Base-by-base conservation (phyloP, 2,888 invertebrate species). In the Aspidiotus destructor region DNA sequence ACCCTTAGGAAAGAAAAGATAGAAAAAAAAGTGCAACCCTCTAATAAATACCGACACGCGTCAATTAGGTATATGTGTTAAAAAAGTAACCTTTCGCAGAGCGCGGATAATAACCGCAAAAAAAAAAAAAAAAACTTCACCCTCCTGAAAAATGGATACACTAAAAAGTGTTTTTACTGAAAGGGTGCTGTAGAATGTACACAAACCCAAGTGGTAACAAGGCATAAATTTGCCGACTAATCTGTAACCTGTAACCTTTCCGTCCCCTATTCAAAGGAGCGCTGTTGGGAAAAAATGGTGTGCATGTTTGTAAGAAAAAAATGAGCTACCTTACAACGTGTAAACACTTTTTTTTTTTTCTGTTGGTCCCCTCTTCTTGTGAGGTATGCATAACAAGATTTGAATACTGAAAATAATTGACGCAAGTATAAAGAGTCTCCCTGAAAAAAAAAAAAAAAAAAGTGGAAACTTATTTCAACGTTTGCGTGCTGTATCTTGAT, bases 241-340 rank as follows among this genome's bases (percentile, higher is more conserved):
- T 67, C 67, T 67, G 67, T 67, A 67, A 67, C 67, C 67, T 67
- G 67, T 60, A 67, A 67, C 67, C 67, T 67, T 67, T 67, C 57
- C 64, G 60, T 67, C 67, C 67, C 67, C 67, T 67, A 42, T 9
- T 41, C 28, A 28, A 28, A n/a, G 1, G 28, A 28, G 5, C 28
- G 28, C 28, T 28, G 28, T 28, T 28, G 28, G 28, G 28, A 28
- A 28, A n/a, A 28, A 28, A 28, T 28, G 5, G 28, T 28, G 5
- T 28, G 28, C 28, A 1, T 28, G 28, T 28, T 28, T 28, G 28
- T 28, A 28, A 28, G 5, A 28, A 28, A 28, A 28, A 28, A 28
- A 28, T 3, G 28, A 28, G 28, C 28, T 28, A 28, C 28, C 28
- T 28, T 28, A 28, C 28, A 28, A 28, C 28, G 5, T 28, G 28